Evolutionary conservation across 2,797 vertebrate species (phyloP).

Genomic region (Tiaroga cobitis): DNA sequence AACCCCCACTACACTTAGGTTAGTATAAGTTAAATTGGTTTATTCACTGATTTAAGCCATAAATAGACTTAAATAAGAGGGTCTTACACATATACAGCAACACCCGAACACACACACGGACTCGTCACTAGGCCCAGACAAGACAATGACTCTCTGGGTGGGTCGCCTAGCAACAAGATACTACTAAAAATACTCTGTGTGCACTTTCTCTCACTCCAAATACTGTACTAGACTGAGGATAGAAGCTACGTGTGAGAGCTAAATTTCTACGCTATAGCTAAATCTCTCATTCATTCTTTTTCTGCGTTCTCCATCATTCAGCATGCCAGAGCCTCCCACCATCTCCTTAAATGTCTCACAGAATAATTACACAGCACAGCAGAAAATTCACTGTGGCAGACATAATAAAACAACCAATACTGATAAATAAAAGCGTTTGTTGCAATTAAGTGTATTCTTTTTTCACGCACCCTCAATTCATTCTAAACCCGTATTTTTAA

Average conservation of each 20-base stretch:
- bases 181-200: slow-evolving; percentile 73
- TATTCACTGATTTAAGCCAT: background rate
- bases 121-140: slow-evolving; percentile 52
- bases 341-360: background rate
- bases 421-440: slow-evolving; percentile 24
- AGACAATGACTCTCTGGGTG: slow-evolving; percentile 68
- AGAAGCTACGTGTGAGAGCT: slow-evolving; percentile 54
- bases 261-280: slow-evolving; percentile 57
- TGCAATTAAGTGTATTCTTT: background rate
- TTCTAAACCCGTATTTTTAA: slow-evolving; percentile 7
- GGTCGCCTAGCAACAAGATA: slow-evolving; percentile 80
- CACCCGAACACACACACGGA: slow-evolving; percentile 11
- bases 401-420: slow-evolving; percentile 16
- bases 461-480: background rate
- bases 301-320: slow-evolving; percentile 16
- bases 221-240: slow-evolving; percentile 47
- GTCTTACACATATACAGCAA: slow-evolving; percentile 45
- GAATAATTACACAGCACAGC: slow-evolving; percentile 37
- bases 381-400: slow-evolving; percentile 26
- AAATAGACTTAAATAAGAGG: background rate
- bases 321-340: background rate
- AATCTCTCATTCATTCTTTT: slow-evolving; percentile 50
- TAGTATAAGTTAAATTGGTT: background rate
- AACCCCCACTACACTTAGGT: background rate
- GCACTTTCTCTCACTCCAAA: slow-evolving; percentile 58